Evolutionary conservation across 2,113 vertebrate species (phyloP), one percentile per base, ranked within the genome.

Genomic region (Saimiri boliviensis): DNA sequence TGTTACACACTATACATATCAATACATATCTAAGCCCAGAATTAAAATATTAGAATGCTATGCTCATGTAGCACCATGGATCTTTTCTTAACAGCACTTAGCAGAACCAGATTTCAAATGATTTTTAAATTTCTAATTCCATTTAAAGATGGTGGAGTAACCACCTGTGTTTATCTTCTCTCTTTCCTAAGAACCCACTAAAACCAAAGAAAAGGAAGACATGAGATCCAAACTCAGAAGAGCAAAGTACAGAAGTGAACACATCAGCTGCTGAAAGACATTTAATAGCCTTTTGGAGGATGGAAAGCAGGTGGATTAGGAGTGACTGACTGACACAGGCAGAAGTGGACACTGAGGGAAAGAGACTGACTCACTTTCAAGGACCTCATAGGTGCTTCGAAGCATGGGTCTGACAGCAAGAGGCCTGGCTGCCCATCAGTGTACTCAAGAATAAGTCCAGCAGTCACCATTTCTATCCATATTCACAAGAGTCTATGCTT

Each of bases 21-120:
- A 95, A 86, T 47, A 94, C 89, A 25, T 70, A 70, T 35, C 85
- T 93, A 95, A 96, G 54, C 81, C 14, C 13, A 81, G 54, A 94
- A 93, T 76, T 56, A 71, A 73, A 83, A 80, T 30, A 56, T 88
- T 30, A 85, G 49, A 77, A 68, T 58, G n/a, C 12, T 76, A 68
- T 21, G 35, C 14, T 63, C 35, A 70, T 20, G 23, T 17, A 20
- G 42, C 49, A 85, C 37, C 45, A 49, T 35, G 17, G 30, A 42
- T 30, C 12, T 79, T 54, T 60, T 35, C 63, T 96, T 52, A 70
- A 85, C 12, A 56, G 49, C 20, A 79, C 47, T 37, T 56, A 56
- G 58, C 52, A 70, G 76, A 94, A 40, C 19, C 17, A 56, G 2
- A 77, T 89, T 89, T 90, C 74, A 81, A 68, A 4, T 54, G 19